Evolutionary conservation across 2,888 invertebrate species (phyloP).

Genomic region (Morinoia aosen): DNA sequence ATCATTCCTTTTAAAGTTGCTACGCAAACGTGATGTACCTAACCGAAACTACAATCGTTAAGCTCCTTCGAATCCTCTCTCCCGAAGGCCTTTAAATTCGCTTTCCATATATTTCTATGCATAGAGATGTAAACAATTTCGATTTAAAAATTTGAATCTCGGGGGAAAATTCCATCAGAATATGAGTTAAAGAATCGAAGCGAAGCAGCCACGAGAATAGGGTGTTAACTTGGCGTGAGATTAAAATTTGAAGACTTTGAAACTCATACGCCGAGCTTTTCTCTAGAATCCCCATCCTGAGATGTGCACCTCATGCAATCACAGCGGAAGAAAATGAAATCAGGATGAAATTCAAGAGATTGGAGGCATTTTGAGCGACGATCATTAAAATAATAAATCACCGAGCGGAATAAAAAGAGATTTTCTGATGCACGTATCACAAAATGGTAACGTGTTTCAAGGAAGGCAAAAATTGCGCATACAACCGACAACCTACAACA

Average conservation of each 20-base stretch:
- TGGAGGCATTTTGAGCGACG: too few species aligned
- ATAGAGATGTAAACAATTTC: conserved; percentile 32
- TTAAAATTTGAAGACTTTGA: conserved; percentile 19
- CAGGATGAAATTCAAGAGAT: too few species aligned
- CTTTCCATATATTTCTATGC: background rate
- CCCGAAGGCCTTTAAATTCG: background rate
- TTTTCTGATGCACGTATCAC: too few species aligned
- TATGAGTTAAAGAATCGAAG: background rate
- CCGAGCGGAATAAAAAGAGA: too few species aligned
- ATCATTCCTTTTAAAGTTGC: too few species aligned
- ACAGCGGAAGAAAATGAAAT: too few species aligned
- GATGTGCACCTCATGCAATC: too few species aligned
- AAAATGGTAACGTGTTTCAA: too few species aligned
- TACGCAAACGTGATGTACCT: too few species aligned
- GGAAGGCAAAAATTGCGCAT: background rate
- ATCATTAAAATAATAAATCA: too few species aligned
- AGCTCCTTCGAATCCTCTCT: background rate
- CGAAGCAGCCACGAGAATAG: background rate
- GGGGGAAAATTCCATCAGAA: background rate
- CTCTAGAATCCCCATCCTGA: background rate
- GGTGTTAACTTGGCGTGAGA: conserved; percentile 26
- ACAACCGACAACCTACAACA: background rate
- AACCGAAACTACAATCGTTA: background rate
- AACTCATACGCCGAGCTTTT: background rate
- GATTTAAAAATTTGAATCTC: background rate